phyloP scores from a whole-genome alignment of 2,113 vertebrate genomes.

The Lophochroa leadbeateri region DNA sequence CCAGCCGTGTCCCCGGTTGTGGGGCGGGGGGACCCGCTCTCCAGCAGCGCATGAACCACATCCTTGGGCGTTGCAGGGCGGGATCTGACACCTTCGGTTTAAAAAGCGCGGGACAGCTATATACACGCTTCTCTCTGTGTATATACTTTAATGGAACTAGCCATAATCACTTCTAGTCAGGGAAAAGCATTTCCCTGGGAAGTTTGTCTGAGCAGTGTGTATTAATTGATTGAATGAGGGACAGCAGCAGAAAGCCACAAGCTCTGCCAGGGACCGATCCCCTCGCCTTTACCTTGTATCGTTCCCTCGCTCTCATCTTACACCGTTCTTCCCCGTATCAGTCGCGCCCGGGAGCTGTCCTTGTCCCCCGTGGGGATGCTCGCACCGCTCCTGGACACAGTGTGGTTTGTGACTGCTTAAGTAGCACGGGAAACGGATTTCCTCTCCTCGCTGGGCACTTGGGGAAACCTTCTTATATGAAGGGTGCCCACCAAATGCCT shows the following conservation, averaged over 20 bases:
- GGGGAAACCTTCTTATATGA: neutral
- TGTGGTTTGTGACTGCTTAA: neutral
- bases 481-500: neutral
- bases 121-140: rapidly evolving
- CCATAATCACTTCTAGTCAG: neutral
- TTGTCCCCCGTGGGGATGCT: neutral
- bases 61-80: neutral
- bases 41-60: neutral
- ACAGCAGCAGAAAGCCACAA: neutral
- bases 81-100: neutral
- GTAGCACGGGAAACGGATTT: neutral
- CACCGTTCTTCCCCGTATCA: rapidly evolving
- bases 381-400: neutral
- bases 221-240: neutral
- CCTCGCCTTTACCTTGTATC: neutral
- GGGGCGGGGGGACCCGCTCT: neutral
- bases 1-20: neutral
- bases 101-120: neutral
- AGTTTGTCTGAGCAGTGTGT: neutral
- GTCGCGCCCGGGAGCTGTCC: neutral
- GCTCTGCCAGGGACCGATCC: neutral
- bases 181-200: neutral
- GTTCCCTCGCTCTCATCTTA: neutral
- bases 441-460: neutral
- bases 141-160: neutral